Evolutionary conservation across 2,113 vertebrate species (phyloP), one percentile per base, ranked within the genome.

Genomic region (Lophura nycthemera): DNA sequence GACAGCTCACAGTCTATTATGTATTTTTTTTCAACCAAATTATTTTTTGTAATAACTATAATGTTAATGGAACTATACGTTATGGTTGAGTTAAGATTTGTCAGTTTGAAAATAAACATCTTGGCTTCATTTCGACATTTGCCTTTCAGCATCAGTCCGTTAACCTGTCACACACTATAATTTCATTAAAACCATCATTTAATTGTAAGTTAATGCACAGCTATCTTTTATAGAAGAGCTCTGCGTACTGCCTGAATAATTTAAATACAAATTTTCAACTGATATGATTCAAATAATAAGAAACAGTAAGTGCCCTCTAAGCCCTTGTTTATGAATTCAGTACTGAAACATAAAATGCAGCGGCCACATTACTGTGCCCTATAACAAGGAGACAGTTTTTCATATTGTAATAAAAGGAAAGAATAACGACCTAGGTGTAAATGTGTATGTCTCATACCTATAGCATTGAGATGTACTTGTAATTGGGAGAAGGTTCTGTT

Each of bases 21-120:
- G 1, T 97, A 76, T 96, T 97, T 97, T 97, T 97, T 92, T 71
- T 69, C 92, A 83, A 92, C 91, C 75, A 93, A 95, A 97, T 97
- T 95, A 95, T 98, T 98, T 96, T 96, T 89, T 94, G 93, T 86
- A 90, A 96, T 97, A 97, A 96, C 85, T 93, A 63, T 96, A 96
- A 95, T 96, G 97, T 91, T 98, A 97, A 97, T 98, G 94, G 94
- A 96, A 96, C 93, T 95, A 92, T 97, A 83, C 60, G 97, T 96
- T 98, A 94, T 97, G 97, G 93, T 93, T 97, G 90, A 88, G 97
- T 97, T 98, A 97, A 95, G 97, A 89, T 95, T 97, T 98, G 97
- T 97, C 97, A 97, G 92, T 97, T 97, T 77, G 91, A 97, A 97
- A 97, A 97, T 97, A 97, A 98, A 97, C 63, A 77, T 95, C 97